Evolutionary conservation across 2,113 vertebrate genomes (phyloP), one percentile per base, ranked within the genome.

Genomic region (Natator depressus): DNA sequence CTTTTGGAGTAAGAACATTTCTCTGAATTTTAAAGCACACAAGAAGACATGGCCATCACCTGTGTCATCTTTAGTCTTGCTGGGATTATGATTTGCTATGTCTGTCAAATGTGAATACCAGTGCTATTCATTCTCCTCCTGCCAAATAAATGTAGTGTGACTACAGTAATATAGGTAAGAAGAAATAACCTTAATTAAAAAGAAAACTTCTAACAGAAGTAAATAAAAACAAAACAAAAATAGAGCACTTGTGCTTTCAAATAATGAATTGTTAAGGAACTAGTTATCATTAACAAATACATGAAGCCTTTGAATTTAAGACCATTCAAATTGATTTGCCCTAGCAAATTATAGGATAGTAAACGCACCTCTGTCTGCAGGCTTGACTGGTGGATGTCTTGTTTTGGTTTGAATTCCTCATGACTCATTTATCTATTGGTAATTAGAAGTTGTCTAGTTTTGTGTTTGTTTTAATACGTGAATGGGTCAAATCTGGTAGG

Each of bases 391-490:
- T 96, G 84, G 84, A 91, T 59, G n/a, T 89, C 78, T 93, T 94
- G 91, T 94, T 96, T 94, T 94, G 76, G 65, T 87, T 69, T 84
- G 87, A 10, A 72, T 89, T 96, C 90, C 49, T 69, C 87, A 8
- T 47, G 8, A 3, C 86, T 95, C 89, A 51, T 79, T 90, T 96
- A 86, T 91, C 93, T 95, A 78, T 25, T 95, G 94, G 92, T 97
- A 95, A 98, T 97, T 97, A 96, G 90, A 96, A 91, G 94, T 93
- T 95, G 94, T 96, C 96, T 97, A 89, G 87, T 94, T 95, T 94
- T 93, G 89, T 94, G 93, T 94, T 88, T 91, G 90, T 59, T 89
- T 95, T 93, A 96, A 96, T 46, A 96, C 95, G 94, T 89, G 89
- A 97, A 94, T 93, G 89, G 90, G 55, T 95, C 90, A 91, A 85